Evolutionary conservation across 2,113 vertebrate genomes (phyloP), one percentile per base, ranked within the genome.

Genomic region (Pelvicachromis taeniatus): DNA sequence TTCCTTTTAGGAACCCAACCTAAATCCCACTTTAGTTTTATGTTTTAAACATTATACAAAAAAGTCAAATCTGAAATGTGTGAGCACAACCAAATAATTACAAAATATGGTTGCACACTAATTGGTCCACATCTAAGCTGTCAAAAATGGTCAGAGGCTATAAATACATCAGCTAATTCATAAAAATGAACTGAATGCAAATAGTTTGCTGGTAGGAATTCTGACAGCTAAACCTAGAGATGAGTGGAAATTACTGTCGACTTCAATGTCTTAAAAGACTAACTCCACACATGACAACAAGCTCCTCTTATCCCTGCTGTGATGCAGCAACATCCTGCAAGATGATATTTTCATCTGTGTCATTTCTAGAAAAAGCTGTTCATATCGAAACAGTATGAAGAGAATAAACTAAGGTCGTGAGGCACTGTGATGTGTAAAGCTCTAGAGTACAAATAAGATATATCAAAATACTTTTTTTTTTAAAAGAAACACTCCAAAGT

Each of bases 141-240:
- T 11, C 3, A 7, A 61, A 84, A 80, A 59, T 58, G 33, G 75
- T 55, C 38, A 81, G 23, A 81, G 33, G 2, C 29, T 40, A 80
- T 17, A 82, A 23, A 84, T 78, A 59, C 78, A 87, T 29, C 75
- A 81, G 23, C 14, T 1, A 11, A 58, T 90, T 84, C 58, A 33
- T 70, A 81, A 80, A 85, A 77, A 84, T 59, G 11, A 80, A 68
- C 45, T 52, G 79, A 84, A 79, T 45, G 70, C 7, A 13, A 88
- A 80, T 68, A 75, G n/a, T 86, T 52, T 84, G 31, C 59, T 77
- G 78, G 78, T 83, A 16, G 79, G 82, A 82, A 65, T 59, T 83
- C 16, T 94, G 90, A 95, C 91, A 91, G 82, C 87, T 92, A 78
- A 84, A 94, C 87, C 61, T 55, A 68, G 81, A 86, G 83, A 86